Evolutionary conservation across 1,140 invertebrate genomes (phyloP).

Genomic region (Eriocheir sinensis): DNA sequence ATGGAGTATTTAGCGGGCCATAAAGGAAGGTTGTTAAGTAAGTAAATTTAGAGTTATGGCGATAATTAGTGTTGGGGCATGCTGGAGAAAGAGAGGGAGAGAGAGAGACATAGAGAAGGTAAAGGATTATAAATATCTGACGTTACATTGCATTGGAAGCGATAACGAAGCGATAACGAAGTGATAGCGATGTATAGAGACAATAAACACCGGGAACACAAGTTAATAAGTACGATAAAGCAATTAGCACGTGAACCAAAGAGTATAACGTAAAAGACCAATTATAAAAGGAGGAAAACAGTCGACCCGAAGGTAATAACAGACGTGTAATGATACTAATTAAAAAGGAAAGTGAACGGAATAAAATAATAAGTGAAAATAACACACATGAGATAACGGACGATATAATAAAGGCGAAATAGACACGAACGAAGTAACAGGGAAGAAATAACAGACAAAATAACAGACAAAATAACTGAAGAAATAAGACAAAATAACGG

Average conservation of each 20-base stretch:
- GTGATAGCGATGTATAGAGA: background rate
- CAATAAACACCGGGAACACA: no score
- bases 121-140: background rate
- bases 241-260: no score
- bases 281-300: no score
- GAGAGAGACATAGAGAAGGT: slow-evolving; percentile 30
- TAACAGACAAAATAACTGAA: background rate
- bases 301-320: no score
- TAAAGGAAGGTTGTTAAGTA: no score
- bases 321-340: no score
- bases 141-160: background rate
- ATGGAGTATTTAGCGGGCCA: no score
- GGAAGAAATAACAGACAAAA: background rate
- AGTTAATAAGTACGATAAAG: no score
- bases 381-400: background rate
- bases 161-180: background rate
- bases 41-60: no score
- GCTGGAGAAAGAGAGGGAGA: slow-evolving; percentile 34
- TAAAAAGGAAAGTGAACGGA: background rate
- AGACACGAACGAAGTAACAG: background rate
- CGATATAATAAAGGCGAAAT: background rate
- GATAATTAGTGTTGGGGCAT: no score
- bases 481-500: background rate
- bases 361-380: background rate
- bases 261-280: no score